These are phyloP conservation scores for Drosophila quinaria DNA, from an alignment of 2,888 invertebrate genomes.

Conservation along the genomic window DNA sequence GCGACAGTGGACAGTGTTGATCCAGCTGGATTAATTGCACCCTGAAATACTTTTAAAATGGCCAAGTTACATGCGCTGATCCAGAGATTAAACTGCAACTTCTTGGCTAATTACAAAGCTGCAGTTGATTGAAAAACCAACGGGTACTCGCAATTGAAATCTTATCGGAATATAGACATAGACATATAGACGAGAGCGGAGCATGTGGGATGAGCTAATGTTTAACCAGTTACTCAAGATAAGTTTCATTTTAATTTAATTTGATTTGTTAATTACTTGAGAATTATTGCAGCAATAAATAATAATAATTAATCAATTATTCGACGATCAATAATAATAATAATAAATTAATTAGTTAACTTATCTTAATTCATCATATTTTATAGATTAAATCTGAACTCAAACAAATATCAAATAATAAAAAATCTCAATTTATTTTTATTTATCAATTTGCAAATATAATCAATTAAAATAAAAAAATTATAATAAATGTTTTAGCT, in stretches of 20 bases:
- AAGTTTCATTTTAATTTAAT: neutral
- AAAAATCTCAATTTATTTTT: no score
- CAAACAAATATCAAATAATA: no score
- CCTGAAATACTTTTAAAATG: slow-evolving; percentile 10
- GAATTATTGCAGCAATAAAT: no score
- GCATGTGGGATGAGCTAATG: neutral
- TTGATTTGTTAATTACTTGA: neutral
- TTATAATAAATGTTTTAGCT: neutral
- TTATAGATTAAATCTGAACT: no score
- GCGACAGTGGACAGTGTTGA: neutral
- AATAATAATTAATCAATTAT: no score
- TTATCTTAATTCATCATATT: no score
- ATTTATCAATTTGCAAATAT: no score
- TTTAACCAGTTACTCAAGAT: neutral
- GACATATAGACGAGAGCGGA: neutral
- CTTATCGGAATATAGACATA: slow-evolving; percentile 10
- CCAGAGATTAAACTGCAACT: neutral
- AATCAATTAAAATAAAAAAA: neutral
- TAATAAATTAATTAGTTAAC: neutral
- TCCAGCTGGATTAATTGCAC: slow-evolving; percentile 25
- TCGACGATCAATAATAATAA: neutral
- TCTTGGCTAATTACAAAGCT: slow-evolving; percentile 18
- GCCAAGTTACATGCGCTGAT: slow-evolving; percentile 18
- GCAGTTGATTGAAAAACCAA: slow-evolving; percentile 8
- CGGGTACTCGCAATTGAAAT: slow-evolving; percentile 9